These are phyloP conservation scores for Enchytraeus crypticus DNA, from an alignment of 2,888 invertebrate genomes.

Conservation along the genomic window DNA sequence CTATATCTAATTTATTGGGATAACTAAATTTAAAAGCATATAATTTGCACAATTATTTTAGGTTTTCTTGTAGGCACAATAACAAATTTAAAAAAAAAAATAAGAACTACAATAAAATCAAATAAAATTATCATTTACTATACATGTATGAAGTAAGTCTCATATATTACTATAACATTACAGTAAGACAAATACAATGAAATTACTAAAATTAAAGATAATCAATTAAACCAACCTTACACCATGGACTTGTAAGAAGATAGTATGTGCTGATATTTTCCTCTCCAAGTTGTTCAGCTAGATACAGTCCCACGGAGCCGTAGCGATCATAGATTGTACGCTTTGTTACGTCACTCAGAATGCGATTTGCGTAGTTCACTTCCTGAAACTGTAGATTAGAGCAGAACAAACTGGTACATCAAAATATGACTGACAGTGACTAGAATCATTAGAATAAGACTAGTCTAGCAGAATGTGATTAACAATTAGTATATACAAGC, in stretches of 20 bases:
- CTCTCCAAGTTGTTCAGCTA: slow-evolving; percentile 97
- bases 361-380: slow-evolving; percentile 86
- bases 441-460: neutral
- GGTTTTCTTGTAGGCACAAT: too few relatives aligned
- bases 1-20: too few relatives aligned
- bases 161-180: too few relatives aligned
- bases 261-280: slow-evolving; percentile 97
- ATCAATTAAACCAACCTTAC: slow-evolving; percentile 64
- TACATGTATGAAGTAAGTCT: too few relatives aligned
- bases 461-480: neutral
- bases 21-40: too few relatives aligned
- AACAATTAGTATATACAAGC: too few relatives aligned
- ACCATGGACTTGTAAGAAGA: slow-evolving; percentile 90
- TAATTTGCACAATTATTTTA: too few relatives aligned
- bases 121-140: too few relatives aligned
- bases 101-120: too few relatives aligned
- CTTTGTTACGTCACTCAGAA: slow-evolving; percentile 87
- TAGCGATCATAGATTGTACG: slow-evolving; percentile 96
- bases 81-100: too few relatives aligned
- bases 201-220: too few relatives aligned
- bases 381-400: slow-evolving; percentile 71
- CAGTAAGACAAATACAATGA: too few relatives aligned
- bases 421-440: neutral
- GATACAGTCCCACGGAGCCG: slow-evolving; percentile 73
- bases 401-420: neutral